These are phyloP conservation scores for Tetragonula clypearis DNA, from an alignment of 1,140 invertebrate species.

Conservation along the genomic window DNA sequence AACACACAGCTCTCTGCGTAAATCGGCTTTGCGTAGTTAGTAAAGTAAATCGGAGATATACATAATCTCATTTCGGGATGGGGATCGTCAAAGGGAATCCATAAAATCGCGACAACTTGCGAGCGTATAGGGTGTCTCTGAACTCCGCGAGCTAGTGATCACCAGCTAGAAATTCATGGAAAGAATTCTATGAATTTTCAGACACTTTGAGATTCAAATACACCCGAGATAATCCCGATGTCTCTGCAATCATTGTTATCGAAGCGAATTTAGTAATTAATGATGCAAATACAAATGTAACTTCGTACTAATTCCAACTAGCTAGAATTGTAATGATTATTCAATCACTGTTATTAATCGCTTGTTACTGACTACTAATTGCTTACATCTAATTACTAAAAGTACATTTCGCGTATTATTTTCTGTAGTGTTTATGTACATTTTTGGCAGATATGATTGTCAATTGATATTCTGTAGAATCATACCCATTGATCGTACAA, in stretches of 20 bases:
- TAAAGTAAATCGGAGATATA: constrained; percentile 52
- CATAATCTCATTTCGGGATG: constrained; percentile 50
- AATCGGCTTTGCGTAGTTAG: constrained; percentile 55
- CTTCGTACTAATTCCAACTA: too few species aligned
- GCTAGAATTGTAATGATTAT: too few species aligned
- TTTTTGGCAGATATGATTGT: too few species aligned
- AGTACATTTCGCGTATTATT: too few species aligned
- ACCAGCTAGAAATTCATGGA: not conserved
- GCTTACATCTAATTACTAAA: too few species aligned
- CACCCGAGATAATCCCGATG: not conserved
- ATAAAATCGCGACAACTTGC: constrained; percentile 46
- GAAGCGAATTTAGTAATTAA: not conserved
- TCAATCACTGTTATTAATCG: too few species aligned
- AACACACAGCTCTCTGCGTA: constrained; percentile 21
- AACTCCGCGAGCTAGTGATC: not conserved
- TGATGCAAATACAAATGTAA: too few species aligned
- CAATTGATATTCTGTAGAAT: too few species aligned
- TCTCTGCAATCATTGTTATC: not conserved
- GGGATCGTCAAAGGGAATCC: constrained; percentile 49
- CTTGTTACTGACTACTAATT: too few species aligned
- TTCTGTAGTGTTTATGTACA: too few species aligned
- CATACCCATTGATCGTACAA: too few species aligned
- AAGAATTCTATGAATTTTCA: not conserved
- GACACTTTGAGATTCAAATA: not conserved
- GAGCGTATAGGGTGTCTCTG: constrained; percentile 19